phyloP scores from a whole-genome alignment of 2,113 vertebrate species.

The Stictonetta naevosa region DNA sequence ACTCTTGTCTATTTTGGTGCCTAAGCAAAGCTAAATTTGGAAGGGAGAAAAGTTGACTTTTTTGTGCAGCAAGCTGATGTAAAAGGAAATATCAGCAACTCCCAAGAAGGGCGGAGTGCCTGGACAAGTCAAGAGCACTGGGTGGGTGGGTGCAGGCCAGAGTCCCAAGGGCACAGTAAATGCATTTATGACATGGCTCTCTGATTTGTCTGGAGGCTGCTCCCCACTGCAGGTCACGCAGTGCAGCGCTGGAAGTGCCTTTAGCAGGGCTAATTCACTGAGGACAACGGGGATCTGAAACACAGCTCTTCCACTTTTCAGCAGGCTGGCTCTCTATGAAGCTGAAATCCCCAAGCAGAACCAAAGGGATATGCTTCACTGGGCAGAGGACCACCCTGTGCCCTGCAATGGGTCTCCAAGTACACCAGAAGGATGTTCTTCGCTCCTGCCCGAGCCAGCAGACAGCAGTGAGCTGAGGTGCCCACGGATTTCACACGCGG shows the following conservation, averaged over 20 bases:
- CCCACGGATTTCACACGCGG: background rate
- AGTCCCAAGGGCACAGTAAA: background rate
- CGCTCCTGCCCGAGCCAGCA: background rate
- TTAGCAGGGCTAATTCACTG: background rate
- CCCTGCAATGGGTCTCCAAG: background rate
- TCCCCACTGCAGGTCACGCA: fast-evolving
- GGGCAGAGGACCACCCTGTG: background rate
- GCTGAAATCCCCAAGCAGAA: background rate
- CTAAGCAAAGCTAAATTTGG: conserved; percentile 47
- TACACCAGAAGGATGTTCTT: background rate
- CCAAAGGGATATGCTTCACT: background rate
- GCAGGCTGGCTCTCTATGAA: background rate
- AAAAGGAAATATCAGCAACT: conserved; percentile 20
- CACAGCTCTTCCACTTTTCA: background rate
- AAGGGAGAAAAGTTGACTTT: background rate
- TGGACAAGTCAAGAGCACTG: background rate
- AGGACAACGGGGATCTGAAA: background rate
- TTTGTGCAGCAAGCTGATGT: background rate
- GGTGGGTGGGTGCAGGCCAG: background rate
- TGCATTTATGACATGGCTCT: background rate
- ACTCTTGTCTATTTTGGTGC: conserved; percentile 32
- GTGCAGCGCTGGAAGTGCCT: background rate
- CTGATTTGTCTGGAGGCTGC: background rate
- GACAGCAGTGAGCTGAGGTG: background rate
- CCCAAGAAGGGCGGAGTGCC: background rate